phyloP scores from a whole-genome alignment of 2,888 invertebrate species.

The Eupithecia exiguata region DNA sequence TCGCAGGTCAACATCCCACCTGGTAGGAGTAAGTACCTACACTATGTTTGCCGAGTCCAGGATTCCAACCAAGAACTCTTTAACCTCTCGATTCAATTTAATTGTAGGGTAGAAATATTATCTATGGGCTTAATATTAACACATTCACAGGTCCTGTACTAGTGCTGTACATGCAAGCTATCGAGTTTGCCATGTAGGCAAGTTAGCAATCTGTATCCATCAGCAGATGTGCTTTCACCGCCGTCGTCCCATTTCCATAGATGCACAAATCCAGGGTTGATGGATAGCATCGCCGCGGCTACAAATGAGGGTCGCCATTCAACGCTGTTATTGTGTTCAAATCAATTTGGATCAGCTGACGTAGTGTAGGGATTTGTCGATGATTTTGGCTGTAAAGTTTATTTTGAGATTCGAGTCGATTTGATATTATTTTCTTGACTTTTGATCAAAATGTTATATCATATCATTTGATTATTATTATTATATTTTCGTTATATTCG shows the following conservation, averaged over 20 bases:
- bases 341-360: conserved; percentile 81
- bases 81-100: not conserved
- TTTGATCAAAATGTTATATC: not conserved
- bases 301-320: conserved; percentile 79
- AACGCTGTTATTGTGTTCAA: conserved; percentile 77
- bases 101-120: not conserved
- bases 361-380: conserved; percentile 53
- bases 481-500: no score
- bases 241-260: conserved; percentile 32
- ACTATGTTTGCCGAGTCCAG: not conserved
- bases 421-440: not conserved
- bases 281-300: conserved; percentile 74
- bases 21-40: not conserved
- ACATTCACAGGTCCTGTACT: not conserved
- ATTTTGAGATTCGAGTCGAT: not conserved
- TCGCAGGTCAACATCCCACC: no score
- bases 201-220: conserved; percentile 22
- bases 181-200: not conserved
- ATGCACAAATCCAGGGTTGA: conserved; percentile 55
- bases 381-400: conserved; percentile 17
- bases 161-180: not conserved
- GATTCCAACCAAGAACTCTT: not conserved
- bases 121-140: not conserved
- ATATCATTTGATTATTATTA: no score
- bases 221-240: conserved; percentile 14